These are phyloP conservation scores for Thymelicus lineola DNA, from an alignment of 2,888 invertebrate species.

Conservation along the genomic window DNA sequence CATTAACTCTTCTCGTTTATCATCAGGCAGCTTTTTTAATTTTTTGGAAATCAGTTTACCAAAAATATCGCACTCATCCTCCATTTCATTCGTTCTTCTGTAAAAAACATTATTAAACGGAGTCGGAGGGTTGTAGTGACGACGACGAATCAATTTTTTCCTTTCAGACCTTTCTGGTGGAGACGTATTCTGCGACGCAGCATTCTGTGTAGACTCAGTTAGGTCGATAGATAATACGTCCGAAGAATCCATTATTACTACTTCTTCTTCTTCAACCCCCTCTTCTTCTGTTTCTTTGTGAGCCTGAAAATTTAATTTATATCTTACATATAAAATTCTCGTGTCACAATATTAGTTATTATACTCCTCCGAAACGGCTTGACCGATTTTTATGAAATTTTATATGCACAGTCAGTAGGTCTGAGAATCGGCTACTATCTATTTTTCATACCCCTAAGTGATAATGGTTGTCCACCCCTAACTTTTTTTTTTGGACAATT, in stretches of 20 bases:
- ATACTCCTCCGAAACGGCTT: too few species aligned
- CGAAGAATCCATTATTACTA: not conserved
- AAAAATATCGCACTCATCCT: not conserved
- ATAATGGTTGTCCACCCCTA: too few species aligned
- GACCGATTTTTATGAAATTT: too few species aligned
- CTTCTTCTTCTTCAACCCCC: not conserved
- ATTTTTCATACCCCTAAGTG: too few species aligned
- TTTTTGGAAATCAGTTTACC: slow-evolving; percentile 3
- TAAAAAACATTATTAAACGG: not conserved
- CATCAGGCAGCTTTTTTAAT: not conserved
- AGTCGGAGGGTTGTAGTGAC: not conserved
- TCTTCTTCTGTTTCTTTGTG: not conserved
- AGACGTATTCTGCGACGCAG: not conserved
- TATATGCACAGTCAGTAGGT: too few species aligned
- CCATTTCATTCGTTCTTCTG: not conserved
- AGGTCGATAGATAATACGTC: not conserved
- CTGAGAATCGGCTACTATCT: too few species aligned
- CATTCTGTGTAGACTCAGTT: not conserved
- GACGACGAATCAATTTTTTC: not conserved
- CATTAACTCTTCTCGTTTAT: slow-evolving; percentile 2
- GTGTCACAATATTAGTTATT: too few species aligned
- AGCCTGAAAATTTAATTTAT: not conserved
- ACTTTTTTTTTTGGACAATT: too few species aligned
- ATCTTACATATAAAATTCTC: too few species aligned
- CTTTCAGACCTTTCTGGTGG: not conserved